Base-by-base conservation (phyloP, 2,797 vertebrate species). In the Tokudaia muenninki region DNA sequence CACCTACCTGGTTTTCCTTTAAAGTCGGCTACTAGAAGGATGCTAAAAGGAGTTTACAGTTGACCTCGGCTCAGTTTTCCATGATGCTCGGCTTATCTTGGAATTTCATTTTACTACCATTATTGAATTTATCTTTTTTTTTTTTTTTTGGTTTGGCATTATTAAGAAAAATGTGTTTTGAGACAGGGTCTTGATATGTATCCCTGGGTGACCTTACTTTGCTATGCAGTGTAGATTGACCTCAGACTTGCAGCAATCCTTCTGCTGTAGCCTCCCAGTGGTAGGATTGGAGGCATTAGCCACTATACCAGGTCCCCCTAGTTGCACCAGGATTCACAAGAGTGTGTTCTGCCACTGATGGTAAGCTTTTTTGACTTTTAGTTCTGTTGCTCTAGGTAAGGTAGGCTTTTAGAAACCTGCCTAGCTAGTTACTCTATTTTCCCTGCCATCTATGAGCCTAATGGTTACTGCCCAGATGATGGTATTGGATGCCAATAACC, bases 391-490 rank as follows among this genome's bases (percentile, higher is more conserved):
- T 77, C 24, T 50, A 41, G 24, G 41, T 24, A 41, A 77, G 57
- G 59, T 26, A 80, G 52, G 44, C 67, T 44, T 67, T 94, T 16
- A 13, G 26, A 34, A 78, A 19, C 26, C 26, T 86, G 17, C 10
- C 26, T 84, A 55, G 1, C 50, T 22, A 12, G 29, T 55, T 29
- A 4, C 6, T 22, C 0, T 8, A 0, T 63, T 87, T 79, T 24
- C 16, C 11, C 29, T 47, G 19, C 31, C 2, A 0, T 67, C 26
- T n/a, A 10, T 21, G 0, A 3, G 10, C 2, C 0, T 2, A 29
- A 55, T 19, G 52, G 41, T 57, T 87, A 57, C 29, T 70, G n/a
- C n/a, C 87, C 10, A 59, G 14, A 4, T 19, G 47, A 21, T 91
- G 77, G 63, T n/a, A 26, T 21, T 63, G 24, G 72, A 50, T 4